phyloP scores from a whole-genome alignment of 2,797 vertebrate genomes.

The Rhadinocentrus ornatus region DNA sequence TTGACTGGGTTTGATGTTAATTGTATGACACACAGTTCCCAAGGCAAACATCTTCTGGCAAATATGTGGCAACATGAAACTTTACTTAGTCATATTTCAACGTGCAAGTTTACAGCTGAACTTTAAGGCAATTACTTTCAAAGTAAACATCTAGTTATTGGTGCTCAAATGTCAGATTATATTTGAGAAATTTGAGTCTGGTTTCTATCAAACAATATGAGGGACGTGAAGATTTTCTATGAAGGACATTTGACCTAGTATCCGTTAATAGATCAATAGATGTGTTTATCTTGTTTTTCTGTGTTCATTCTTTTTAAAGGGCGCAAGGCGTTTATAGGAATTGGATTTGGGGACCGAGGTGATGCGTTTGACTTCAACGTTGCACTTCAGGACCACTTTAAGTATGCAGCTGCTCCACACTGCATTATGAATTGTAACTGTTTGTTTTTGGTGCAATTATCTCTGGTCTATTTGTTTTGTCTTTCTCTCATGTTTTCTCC shows the following conservation, averaged over 20 bases:
- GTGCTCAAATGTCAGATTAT: not conserved
- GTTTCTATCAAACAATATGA: no score
- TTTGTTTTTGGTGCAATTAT: not conserved
- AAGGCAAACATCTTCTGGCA: not conserved
- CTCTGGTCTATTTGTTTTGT: not conserved
- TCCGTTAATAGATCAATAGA: not conserved
- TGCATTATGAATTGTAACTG: not conserved
- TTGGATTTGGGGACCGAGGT: slow-evolving; percentile 94
- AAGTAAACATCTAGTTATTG: not conserved
- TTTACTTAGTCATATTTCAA: not conserved
- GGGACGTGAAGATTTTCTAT: not conserved
- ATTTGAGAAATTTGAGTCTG: not conserved
- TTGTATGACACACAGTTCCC: not conserved
- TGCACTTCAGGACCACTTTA: slow-evolving; percentile 97
- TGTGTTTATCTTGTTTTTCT: not conserved
- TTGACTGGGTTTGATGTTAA: not conserved
- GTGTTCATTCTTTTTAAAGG: slow-evolving; percentile 76
- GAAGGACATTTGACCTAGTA: not conserved
- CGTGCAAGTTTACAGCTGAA: not conserved
- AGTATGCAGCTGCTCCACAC: slow-evolving; percentile 77
- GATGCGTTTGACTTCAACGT: slow-evolving; percentile 99
- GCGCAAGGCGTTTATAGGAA: slow-evolving; percentile 96
- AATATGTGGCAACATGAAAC: not conserved
- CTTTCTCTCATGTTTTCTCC: not conserved
- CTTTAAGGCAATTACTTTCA: not conserved